phyloP scores from a whole-genome alignment of 2,797 vertebrate genomes.

The Eleutherodactylus coqui region DNA sequence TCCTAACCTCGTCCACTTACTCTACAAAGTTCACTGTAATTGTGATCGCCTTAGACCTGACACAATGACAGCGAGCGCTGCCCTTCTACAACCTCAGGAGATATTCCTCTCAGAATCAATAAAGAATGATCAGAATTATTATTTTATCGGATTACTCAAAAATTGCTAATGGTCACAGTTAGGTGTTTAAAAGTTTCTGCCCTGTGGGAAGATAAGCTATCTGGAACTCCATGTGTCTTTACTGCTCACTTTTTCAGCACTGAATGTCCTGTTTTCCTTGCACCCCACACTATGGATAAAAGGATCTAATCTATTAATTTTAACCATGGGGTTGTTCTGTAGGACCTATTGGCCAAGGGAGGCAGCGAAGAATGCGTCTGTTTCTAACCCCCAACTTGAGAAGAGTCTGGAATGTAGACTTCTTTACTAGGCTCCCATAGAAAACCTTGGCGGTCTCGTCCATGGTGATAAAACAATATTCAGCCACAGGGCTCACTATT shows the following conservation, averaged over 20 bases:
- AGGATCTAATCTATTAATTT: too few relatives aligned
- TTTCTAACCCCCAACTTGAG: too few relatives aligned
- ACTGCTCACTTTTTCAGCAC: background rate
- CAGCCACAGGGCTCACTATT: too few relatives aligned
- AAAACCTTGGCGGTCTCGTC: too few relatives aligned
- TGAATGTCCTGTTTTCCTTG: background rate
- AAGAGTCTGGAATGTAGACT: too few relatives aligned
- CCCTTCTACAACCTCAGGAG: background rate
- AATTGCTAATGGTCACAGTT: background rate
- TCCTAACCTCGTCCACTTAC: slow-evolving; percentile 13
- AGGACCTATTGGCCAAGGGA: too few relatives aligned
- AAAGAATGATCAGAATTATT: background rate
- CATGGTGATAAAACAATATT: too few relatives aligned
- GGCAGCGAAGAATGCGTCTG: too few relatives aligned
- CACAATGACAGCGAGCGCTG: slow-evolving; percentile 31
- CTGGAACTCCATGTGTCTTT: background rate
- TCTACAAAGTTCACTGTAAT: slow-evolving; percentile 16
- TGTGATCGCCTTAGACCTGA: slow-evolving; percentile 29
- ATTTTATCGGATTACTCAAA: background rate
- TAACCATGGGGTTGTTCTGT: too few relatives aligned
- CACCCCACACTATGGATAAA: background rate
- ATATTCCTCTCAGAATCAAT: slow-evolving; percentile 3
- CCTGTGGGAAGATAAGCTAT: slow-evolving; percentile 6
- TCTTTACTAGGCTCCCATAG: too few relatives aligned
- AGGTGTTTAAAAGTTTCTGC: background rate